Evolutionary conservation across 2,113 vertebrate species (phyloP), one percentile per base, ranked within the genome.

Genomic region (Labeo rohita): DNA sequence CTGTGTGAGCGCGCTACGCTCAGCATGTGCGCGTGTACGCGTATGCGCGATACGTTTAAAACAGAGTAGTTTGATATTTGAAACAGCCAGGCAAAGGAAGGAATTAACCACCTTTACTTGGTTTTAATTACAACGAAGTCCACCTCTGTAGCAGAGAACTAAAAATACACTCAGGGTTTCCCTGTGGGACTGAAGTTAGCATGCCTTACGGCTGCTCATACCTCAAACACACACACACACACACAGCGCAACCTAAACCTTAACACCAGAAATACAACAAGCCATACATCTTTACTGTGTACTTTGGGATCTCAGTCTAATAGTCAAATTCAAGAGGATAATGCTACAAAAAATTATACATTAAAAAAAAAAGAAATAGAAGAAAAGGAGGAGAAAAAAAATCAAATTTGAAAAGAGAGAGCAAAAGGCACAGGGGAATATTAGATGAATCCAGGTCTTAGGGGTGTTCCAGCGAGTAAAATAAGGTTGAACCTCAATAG

Each of bases 251-350:
- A 92, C 87, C 83, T 83, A 82, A 87, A 68, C 45, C 66, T 88
- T 80, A 88, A 88, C 86, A 90, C 59, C 75, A 88, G 89, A 95
- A 94, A 90, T 93, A 91, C 92, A 94, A 91, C 93, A 93, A 92
- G 85, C 87, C 91, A 90, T 91, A 92, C 86, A 91, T 92, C 91
- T 88, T 91, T 61, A 89, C 88, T 90, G 89, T 88, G 76, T 91
- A 93, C 94, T 93, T 92, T 90, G 86, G 89, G 90, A 92, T 91
- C 88, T 86, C 88, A 91, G 91, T 93, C 91, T 93, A 93, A 95
- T 95, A 91, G 91, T 93, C 91, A 93, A 93, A 95, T 95, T 95
- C 92, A 91, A 94, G 93, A 89, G 90, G 93, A 95, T 87, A 91
- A 94, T 90, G 84, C 88, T 86, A 91, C 89, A 56, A 91, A 91